These are phyloP conservation scores for Callipepla squamata DNA, from an alignment of 2,113 vertebrate species.

Conservation along the genomic window DNA sequence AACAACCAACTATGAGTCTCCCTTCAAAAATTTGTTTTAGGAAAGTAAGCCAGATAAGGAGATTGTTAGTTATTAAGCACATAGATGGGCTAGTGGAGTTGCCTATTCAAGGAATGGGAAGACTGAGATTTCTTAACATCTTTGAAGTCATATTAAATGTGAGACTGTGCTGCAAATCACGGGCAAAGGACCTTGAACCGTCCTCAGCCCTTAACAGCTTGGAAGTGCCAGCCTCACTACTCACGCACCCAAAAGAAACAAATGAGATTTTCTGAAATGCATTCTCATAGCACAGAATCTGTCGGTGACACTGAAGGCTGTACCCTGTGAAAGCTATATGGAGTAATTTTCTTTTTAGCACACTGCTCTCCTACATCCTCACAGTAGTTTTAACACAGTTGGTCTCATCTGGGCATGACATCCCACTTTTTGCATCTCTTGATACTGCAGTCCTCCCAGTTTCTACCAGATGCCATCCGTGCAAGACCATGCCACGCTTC, in stretches of 20 bases:
- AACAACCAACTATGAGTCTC: background rate
- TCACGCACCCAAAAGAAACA: background rate
- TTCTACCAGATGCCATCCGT: background rate
- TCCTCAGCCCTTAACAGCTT: background rate
- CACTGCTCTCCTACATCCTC: background rate
- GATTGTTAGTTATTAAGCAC: background rate
- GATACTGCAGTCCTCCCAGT: background rate
- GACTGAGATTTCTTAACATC: background rate
- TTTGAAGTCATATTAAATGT: background rate
- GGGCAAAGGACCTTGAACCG: background rate
- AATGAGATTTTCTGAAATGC: background rate
- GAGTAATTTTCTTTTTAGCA: background rate
- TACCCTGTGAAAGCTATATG: background rate
- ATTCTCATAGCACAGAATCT: background rate
- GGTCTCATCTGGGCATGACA: background rate
- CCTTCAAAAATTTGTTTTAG: background rate
- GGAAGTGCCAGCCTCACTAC: background rate
- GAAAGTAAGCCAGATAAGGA: conserved; percentile 4
- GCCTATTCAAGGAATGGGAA: background rate
- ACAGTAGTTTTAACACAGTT: background rate
- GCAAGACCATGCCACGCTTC: background rate
- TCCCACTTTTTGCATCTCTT: background rate
- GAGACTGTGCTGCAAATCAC: background rate
- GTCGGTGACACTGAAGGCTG: background rate
- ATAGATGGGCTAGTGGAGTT: background rate